Conservation (phyloP, 2,113 vertebrate species). For the Sminthopsis crassicaudata region DNA sequence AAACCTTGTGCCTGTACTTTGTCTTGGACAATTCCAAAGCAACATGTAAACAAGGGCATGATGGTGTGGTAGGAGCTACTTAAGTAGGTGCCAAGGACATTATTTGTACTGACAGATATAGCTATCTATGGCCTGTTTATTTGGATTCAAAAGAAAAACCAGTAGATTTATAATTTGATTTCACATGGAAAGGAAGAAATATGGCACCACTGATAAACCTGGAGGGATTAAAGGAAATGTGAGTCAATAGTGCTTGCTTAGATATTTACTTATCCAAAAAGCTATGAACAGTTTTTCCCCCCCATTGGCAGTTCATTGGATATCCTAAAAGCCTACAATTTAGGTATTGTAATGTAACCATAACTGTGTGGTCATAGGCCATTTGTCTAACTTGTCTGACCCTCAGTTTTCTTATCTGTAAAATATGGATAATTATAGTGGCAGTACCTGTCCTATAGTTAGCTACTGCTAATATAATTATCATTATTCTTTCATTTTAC, state of each 20-base stretch:
- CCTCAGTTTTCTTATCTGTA: neutral
- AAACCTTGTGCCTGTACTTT: slow-evolving; percentile 8
- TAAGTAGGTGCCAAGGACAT: neutral
- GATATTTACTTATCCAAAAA: slow-evolving; percentile 52
- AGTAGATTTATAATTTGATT: neutral
- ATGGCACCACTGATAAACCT: slow-evolving; percentile 15
- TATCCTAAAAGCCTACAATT: neutral
- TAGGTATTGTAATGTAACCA: neutral
- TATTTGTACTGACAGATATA: neutral
- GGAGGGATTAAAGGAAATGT: slow-evolving; percentile 9
- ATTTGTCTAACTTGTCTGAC: neutral
- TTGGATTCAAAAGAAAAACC: slow-evolving; percentile 24
- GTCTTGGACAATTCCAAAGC: slow-evolving; percentile 3
- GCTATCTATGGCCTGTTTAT: neutral
- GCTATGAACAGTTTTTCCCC: slow-evolving; percentile 20
- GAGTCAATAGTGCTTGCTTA: neutral
- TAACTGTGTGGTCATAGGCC: neutral
- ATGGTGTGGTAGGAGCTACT: neutral
- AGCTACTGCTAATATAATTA: neutral
- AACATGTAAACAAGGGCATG: neutral
- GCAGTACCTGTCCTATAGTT: neutral
- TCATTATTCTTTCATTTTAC: neutral
- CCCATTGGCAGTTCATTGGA: slow-evolving; percentile 26
- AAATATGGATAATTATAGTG: neutral
- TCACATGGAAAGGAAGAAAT: neutral